Conservation (phyloP, 2,888 invertebrate species). For the Nymphalis polychloros region DNA sequence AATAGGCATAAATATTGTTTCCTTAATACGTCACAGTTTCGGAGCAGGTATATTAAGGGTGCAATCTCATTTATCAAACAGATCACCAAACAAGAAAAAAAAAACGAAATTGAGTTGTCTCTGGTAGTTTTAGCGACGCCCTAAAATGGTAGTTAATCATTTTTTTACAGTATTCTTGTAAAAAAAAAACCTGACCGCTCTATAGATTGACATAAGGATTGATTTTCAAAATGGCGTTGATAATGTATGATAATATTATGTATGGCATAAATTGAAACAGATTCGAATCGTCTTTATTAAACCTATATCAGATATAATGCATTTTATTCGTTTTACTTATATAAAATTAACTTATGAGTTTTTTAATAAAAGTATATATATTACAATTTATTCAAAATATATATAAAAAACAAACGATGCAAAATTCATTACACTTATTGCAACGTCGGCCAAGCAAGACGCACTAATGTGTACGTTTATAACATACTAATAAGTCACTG, state of each 20-base stretch:
- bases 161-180: constrained; percentile 19
- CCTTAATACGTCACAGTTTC: constrained; percentile 56
- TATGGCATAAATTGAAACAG: background rate
- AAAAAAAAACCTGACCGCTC: constrained; percentile 25
- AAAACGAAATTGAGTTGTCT: constrained; percentile 67
- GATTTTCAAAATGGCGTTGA: constrained; percentile 4
- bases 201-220: constrained; percentile 11
- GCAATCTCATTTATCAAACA: constrained; percentile 71
- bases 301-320: too few relatives aligned
- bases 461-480: constrained; percentile 21
- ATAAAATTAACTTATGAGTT: too few relatives aligned
- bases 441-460: constrained; percentile 19
- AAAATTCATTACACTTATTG: constrained; percentile 6
- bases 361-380: background rate
- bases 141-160: constrained; percentile 37
- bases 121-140: constrained; percentile 59
- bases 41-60: constrained; percentile 69
- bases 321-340: too few relatives aligned
- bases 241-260: background rate
- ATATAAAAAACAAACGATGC: background rate
- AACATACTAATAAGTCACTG: constrained; percentile 17
- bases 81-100: constrained; percentile 60
- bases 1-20: constrained; percentile 62
- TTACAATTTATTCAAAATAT: constrained; percentile 1
- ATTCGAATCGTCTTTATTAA: background rate